Evolutionary conservation across 2,113 vertebrate genomes (phyloP).

Genomic region (Marcusenius ussheri): DNA sequence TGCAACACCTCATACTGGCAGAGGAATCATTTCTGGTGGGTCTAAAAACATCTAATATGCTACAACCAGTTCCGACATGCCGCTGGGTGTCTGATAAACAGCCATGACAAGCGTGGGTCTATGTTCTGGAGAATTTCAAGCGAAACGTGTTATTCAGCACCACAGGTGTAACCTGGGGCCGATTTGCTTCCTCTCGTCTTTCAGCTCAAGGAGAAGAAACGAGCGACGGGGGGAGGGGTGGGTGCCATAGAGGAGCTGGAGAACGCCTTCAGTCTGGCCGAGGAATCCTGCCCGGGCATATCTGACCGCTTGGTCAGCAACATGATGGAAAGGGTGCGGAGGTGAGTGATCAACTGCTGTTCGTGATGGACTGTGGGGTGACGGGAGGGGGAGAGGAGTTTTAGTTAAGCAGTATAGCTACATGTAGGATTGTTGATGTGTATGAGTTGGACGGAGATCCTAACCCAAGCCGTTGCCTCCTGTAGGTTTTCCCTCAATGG

Average conservation of each 20-base stretch:
- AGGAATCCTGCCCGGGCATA: slow-evolving; percentile 81
- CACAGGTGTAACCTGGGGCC: not conserved
- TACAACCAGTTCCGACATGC: not conserved
- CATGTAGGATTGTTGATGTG: not conserved
- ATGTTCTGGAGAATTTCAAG: not conserved
- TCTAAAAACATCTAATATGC: not conserved
- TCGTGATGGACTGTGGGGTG: not conserved
- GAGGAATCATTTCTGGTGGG: not conserved
- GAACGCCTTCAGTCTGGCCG: slow-evolving; percentile 86
- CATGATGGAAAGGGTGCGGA: slow-evolving; percentile 74
- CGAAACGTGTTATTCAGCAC: not conserved
- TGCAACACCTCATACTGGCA: not conserved
- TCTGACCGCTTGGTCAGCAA: slow-evolving; percentile 74
- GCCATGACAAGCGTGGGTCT: too few species aligned
- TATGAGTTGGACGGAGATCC: not conserved
- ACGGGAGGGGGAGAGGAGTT: too few species aligned
- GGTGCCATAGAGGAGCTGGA: slow-evolving; percentile 93
- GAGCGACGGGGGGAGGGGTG: slow-evolving; percentile 68
- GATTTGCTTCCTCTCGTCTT: not conserved
- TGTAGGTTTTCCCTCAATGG: slow-evolving; percentile 71
- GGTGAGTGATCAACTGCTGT: slow-evolving; percentile 47
- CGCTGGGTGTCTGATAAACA: not conserved
- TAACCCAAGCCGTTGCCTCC: not conserved
- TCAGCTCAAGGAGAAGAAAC: slow-evolving; percentile 86
- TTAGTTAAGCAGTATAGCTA: not conserved